A percentile compares a stretch with the other conserved stretches of the same genome.
These are phyloP conservation scores for Zophobas atratus DNA, from an alignment of 1,140 invertebrate genomes.

Conservation along the genomic window DNA sequence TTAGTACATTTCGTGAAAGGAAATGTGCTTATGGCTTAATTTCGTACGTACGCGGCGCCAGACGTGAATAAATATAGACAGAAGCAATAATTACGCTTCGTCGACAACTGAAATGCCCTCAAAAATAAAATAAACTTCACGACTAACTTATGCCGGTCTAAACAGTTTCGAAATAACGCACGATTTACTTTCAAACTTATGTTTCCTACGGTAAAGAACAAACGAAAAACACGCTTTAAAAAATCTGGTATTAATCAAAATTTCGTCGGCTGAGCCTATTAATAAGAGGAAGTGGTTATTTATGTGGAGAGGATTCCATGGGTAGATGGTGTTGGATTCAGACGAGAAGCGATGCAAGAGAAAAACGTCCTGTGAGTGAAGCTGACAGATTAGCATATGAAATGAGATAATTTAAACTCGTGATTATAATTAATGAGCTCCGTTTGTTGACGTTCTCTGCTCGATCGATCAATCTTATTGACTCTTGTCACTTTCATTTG, in stretches of 20 bases:
- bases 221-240: constrained; percentile 11
- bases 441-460: constrained; percentile 49
- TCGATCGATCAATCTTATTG: constrained; percentile 55
- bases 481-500: constrained; percentile 35
- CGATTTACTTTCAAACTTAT: constrained; percentile 50
- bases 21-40: constrained; percentile 39
- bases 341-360: constrained; percentile 21
- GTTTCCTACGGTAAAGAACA: constrained; percentile 22
- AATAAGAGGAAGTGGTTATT: constrained; percentile 23
- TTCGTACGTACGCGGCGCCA: constrained; percentile 20
- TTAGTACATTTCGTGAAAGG: constrained; percentile 13
- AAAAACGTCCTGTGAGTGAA: constrained; percentile 20
- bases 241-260: constrained; percentile 35
- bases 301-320: constrained; percentile 2
- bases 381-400: constrained; percentile 46
- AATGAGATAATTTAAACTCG: constrained; percentile 50
- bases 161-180: constrained; percentile 26
- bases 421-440: constrained; percentile 49
- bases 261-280: constrained; percentile 14
- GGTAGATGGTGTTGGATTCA: constrained; percentile 11
- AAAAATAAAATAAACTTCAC: constrained; percentile 34
- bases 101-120: constrained; percentile 29
- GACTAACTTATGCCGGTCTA: background rate
- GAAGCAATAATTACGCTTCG: constrained; percentile 36
- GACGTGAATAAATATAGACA: constrained; percentile 35